phyloP scores from a whole-genome alignment of 2,113 vertebrate species.

The Myodes glareolus region DNA sequence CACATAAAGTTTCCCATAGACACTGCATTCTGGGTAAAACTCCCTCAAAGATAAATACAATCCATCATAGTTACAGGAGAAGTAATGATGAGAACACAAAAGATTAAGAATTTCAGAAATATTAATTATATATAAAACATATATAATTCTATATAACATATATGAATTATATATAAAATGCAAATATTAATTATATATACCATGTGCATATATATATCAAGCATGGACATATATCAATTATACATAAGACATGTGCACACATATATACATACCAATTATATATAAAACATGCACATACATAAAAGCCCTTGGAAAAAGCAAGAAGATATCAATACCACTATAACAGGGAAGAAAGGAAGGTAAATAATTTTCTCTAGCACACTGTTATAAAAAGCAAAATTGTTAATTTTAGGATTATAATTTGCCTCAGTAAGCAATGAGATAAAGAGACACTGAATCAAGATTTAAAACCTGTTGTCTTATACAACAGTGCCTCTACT shows the following conservation, averaged over 20 bases:
- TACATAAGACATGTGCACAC: background rate
- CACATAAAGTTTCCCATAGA: background rate
- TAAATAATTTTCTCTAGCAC: background rate
- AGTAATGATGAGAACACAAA: background rate
- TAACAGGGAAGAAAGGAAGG: background rate
- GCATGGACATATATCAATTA: background rate
- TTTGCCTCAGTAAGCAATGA: background rate
- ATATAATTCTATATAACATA: background rate
- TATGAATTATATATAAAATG: background rate
- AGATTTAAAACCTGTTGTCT: background rate
- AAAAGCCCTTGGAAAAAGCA: background rate
- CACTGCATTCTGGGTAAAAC: background rate
- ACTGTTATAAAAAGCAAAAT: slow-evolving; percentile 15
- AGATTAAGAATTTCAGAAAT: background rate
- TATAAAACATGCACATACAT: background rate
- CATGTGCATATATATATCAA: background rate
- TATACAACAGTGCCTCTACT: background rate
- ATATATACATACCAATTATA: background rate
- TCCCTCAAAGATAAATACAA: background rate
- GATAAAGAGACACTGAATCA: background rate
- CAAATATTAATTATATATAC: background rate
- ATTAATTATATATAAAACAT: background rate
- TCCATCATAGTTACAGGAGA: background rate
- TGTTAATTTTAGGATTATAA: slow-evolving; percentile 36
- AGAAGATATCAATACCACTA: background rate